Percentiles rank a stretch among this genome's conserved stretches.
These are phyloP conservation scores for Solen grandis DNA, from an alignment of 1,140 invertebrate species.

Conservation along the genomic window DNA sequence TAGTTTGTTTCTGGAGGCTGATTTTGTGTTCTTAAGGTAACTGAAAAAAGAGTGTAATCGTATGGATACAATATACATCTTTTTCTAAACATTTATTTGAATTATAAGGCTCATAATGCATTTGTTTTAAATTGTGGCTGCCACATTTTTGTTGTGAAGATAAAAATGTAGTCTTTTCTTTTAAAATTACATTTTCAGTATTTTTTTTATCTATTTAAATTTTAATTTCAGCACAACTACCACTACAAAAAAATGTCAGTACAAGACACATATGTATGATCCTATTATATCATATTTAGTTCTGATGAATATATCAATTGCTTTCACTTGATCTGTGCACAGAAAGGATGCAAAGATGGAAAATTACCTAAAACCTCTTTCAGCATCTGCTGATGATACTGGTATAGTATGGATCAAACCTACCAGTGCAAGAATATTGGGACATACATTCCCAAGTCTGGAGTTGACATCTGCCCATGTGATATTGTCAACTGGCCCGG, in stretches of 20 bases:
- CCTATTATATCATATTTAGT: no score
- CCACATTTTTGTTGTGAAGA: no score
- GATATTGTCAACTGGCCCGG: not conserved
- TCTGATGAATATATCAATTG: no score
- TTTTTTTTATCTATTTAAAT: not conserved
- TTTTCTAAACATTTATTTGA: no score
- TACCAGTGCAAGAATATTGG: conserved; percentile 8
- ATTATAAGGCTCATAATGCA: no score
- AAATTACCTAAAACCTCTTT: conserved; percentile 16
- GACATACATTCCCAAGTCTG: conserved; percentile 21
- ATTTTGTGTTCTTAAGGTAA: conserved; percentile 1
- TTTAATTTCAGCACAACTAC: not conserved
- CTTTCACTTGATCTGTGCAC: not conserved
- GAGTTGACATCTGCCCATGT: conserved; percentile 8
- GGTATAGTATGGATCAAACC: conserved; percentile 2
- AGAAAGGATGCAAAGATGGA: not conserved
- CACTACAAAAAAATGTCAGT: no score
- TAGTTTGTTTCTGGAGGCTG: not conserved
- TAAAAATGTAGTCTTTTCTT: no score
- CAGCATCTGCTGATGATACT: conserved; percentile 27
- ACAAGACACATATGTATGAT: no score
- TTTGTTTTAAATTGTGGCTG: no score
- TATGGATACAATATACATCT: no score
- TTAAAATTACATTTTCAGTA: no score
- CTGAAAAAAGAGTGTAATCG: no score